Conservation (phyloP, 2,888 invertebrate species). For the Idaea biselata region DNA sequence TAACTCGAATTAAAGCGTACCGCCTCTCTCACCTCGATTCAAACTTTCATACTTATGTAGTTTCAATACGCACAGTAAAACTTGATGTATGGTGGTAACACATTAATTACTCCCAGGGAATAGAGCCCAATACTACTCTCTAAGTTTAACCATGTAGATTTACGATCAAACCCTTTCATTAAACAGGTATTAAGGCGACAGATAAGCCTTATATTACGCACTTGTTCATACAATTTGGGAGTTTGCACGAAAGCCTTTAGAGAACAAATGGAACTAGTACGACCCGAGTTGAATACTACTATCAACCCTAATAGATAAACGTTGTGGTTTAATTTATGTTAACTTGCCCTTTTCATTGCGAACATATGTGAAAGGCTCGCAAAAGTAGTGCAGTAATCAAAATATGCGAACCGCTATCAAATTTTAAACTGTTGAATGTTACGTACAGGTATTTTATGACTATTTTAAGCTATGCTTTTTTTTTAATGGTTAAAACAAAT, state of each 20-base stretch:
- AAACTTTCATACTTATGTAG: slow-evolving; percentile 73
- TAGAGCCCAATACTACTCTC: slow-evolving; percentile 68
- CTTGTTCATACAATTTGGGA: slow-evolving; percentile 69
- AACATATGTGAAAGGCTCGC: slow-evolving; percentile 31
- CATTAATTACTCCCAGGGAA: slow-evolving; percentile 72
- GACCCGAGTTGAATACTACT: slow-evolving; percentile 57
- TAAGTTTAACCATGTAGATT: slow-evolving; percentile 77
- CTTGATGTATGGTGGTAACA: slow-evolving; percentile 71
- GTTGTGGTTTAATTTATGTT: slow-evolving; percentile 57
- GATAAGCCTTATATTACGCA: slow-evolving; percentile 71
- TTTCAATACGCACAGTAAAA: slow-evolving; percentile 70
- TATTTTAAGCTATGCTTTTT: not conserved
- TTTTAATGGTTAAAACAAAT: not conserved
- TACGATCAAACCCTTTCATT: slow-evolving; percentile 79
- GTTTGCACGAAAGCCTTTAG: slow-evolving; percentile 64
- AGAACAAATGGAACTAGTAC: slow-evolving; percentile 58
- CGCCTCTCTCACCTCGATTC: slow-evolving; percentile 63
- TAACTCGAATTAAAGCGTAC: slow-evolving; percentile 67
- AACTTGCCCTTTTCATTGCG: slow-evolving; percentile 46
- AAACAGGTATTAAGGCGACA: slow-evolving; percentile 77
- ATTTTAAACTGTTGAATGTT: slow-evolving; percentile 21
- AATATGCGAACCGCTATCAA: slow-evolving; percentile 24
- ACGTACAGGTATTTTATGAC: not conserved
- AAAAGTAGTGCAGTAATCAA: slow-evolving; percentile 29
- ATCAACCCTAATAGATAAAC: slow-evolving; percentile 57